These are phyloP conservation scores for Siniperca undulata DNA, from an alignment of 2,797 vertebrate species.

Conservation along the genomic window DNA sequence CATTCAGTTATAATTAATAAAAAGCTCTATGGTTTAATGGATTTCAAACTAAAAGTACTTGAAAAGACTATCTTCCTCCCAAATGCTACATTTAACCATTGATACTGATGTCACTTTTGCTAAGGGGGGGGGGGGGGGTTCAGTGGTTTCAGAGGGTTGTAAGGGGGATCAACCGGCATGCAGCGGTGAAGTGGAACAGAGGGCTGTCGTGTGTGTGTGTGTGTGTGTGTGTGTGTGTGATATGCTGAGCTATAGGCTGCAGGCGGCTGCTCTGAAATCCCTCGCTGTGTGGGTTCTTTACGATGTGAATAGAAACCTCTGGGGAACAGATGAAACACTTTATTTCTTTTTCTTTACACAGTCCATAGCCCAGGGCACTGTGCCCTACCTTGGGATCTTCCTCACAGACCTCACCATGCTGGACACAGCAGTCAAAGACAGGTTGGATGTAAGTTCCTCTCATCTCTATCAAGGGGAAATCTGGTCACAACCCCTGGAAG, in stretches of 20 bases:
- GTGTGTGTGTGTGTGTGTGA: constrained; percentile 42
- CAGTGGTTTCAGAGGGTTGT: constrained; percentile 45
- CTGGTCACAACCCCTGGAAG: background rate
- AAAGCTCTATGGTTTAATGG: background rate
- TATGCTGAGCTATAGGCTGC: constrained; percentile 59
- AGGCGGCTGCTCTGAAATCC: constrained; percentile 61
- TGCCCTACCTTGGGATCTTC: constrained; percentile 95
- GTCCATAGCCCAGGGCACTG: constrained; percentile 88
- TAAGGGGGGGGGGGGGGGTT: constrained; percentile 10
- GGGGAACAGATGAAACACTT: constrained; percentile 35
- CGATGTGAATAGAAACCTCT: constrained; percentile 36
- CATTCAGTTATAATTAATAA: background rate
- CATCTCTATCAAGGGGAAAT: constrained; percentile 10
- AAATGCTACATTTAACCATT: constrained; percentile 18
- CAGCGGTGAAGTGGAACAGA: constrained; percentile 49
- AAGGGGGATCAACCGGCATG: constrained; percentile 51
- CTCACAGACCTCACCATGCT: constrained; percentile 95
- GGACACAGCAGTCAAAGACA: constrained; percentile 92
- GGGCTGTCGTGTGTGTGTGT: constrained; percentile 30
- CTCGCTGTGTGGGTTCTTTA: constrained; percentile 54
- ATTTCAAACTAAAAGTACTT: constrained; percentile 21
- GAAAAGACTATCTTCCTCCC: constrained; percentile 13
- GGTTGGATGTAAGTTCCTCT: constrained; percentile 86
- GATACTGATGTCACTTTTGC: constrained; percentile 20
- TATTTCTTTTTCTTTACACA: constrained; percentile 37